These are phyloP conservation scores for Griposia aprilina DNA, from an alignment of 2,888 invertebrate species.

Conservation along the genomic window DNA sequence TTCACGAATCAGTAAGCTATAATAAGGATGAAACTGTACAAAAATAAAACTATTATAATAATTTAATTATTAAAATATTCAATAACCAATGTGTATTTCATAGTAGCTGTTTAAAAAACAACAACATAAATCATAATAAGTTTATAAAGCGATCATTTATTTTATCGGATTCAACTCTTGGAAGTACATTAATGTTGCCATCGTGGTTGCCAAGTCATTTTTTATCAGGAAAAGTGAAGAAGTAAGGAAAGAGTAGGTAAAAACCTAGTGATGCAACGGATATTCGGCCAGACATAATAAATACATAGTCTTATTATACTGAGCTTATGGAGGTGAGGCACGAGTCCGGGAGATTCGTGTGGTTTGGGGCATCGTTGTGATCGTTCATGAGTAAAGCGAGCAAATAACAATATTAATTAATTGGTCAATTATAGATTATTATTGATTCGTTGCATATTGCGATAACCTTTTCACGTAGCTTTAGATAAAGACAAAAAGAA, in stretches of 20 bases:
- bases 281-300: background rate
- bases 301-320: background rate
- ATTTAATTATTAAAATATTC: background rate
- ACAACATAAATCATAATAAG: background rate
- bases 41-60: background rate
- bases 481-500: background rate
- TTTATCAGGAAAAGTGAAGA: background rate
- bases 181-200: background rate
- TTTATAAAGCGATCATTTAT: background rate
- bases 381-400: background rate
- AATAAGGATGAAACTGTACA: background rate
- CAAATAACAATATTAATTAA: background rate
- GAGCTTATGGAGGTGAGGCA: background rate
- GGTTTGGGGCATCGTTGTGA: background rate
- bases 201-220: background rate
- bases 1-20: background rate
- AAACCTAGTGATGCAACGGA: background rate
- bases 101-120: background rate
- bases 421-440: no score
- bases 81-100: background rate
- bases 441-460: no score
- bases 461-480: background rate
- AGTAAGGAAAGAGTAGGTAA: background rate
- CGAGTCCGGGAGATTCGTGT: background rate
- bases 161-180: background rate